Conservation (phyloP, 2,113 vertebrate species). For the Setophaga coronata region DNA sequence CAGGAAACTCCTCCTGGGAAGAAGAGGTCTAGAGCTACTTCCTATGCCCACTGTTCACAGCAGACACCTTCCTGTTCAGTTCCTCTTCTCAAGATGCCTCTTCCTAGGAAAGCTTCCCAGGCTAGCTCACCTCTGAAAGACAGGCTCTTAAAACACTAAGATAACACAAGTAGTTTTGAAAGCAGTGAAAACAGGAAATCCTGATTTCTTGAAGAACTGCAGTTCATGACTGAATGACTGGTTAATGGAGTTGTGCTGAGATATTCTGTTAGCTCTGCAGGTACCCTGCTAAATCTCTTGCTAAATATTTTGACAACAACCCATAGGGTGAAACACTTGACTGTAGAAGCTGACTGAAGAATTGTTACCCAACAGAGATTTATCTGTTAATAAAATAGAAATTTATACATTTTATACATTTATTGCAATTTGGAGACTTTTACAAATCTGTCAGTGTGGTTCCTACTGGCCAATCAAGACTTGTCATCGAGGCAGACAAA, state of each 20-base stretch:
- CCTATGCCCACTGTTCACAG: not conserved
- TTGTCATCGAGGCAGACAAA: not conserved
- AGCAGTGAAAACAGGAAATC: not conserved
- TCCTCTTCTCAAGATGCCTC: not conserved
- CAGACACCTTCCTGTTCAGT: not conserved
- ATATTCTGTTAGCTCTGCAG: not conserved
- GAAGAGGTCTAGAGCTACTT: not conserved
- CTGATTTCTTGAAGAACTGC: not conserved
- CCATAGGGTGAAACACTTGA: not conserved
- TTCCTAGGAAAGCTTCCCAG: not conserved
- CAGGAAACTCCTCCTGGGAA: not conserved
- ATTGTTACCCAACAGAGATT: not conserved
- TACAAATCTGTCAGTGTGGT: not conserved
- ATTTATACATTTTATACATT: not conserved
- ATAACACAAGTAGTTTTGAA: not conserved
- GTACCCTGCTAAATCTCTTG: not conserved
- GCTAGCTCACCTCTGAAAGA: not conserved
- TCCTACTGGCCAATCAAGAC: not conserved
- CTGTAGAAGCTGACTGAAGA: not conserved
- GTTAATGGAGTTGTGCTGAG: not conserved
- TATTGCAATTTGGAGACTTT: not conserved
- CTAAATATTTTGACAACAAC: not conserved
- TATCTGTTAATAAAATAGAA: not conserved
- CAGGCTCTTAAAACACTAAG: not conserved
- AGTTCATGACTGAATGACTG: not conserved